Evolutionary conservation across 2,888 invertebrate genomes (phyloP).

Genomic region (Matsumyia berberina): DNA sequence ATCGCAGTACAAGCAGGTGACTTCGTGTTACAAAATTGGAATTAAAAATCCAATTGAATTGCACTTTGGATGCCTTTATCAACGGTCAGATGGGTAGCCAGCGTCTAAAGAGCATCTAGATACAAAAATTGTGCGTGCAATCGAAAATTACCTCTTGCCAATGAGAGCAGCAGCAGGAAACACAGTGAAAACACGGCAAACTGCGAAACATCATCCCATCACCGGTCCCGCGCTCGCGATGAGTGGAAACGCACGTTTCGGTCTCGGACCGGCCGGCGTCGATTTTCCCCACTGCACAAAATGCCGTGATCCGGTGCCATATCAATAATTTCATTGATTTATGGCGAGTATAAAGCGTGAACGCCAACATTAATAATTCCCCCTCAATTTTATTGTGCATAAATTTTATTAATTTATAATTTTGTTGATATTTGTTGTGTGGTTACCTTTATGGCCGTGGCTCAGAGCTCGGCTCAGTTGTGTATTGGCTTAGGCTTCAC

Average conservation of each 20-base stretch:
- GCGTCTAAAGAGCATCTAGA: not conserved
- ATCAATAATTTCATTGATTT: constrained; percentile 83
- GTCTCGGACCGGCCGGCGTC: constrained; percentile 59
- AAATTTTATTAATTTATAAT: constrained; percentile 85
- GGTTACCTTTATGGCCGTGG: constrained; percentile 43
- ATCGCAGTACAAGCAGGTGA: constrained; percentile 13
- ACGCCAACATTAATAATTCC: constrained; percentile 85
- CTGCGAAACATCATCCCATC: constrained; percentile 33
- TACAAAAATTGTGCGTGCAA: constrained; percentile 61
- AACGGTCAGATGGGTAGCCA: no score
- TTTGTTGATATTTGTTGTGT: constrained; percentile 82
- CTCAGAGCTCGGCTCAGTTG: constrained; percentile 24
- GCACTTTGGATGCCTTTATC: not conserved
- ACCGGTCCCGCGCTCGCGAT: constrained; percentile 5
- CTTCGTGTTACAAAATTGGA: not conserved
- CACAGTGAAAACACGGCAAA: constrained; percentile 45
- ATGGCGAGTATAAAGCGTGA: constrained; percentile 84
- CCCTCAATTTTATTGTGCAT: constrained; percentile 85
- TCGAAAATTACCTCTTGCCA: constrained; percentile 42
- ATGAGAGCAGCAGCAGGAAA: constrained; percentile 25
- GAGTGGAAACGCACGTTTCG: constrained; percentile 53
- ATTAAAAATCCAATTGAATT: constrained; percentile 3
- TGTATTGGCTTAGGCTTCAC: constrained; percentile 44
- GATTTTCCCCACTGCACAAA: constrained; percentile 75
- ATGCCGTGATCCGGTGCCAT: constrained; percentile 79